Conservation (phyloP, 1,140 invertebrate genomes). For the Drosophila lini region DNA sequence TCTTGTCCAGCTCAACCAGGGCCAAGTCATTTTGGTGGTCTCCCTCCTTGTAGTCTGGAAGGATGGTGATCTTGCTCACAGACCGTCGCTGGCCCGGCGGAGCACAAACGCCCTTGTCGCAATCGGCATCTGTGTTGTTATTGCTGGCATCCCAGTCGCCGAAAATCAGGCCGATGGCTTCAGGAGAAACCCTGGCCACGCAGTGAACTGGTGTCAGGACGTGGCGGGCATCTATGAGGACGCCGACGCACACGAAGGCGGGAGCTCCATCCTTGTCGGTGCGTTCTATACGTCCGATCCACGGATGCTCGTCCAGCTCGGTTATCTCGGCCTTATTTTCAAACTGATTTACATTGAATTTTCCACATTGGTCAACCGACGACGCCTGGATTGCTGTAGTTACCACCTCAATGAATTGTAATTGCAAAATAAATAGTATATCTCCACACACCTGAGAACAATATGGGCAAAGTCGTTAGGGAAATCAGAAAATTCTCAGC, state of each 20-base stretch:
- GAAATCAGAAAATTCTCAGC: neutral
- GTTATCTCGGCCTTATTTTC: neutral
- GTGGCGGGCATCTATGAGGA: no score
- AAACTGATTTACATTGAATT: neutral
- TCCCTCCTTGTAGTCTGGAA: no score
- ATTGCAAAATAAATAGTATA: neutral
- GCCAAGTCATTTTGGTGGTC: constrained; percentile 10
- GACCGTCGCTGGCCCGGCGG: neutral
- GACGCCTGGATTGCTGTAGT: neutral
- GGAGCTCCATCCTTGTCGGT: neutral
- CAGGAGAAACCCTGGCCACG: no score
- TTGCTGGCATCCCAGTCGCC: no score
- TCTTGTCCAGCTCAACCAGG: constrained; percentile 5
- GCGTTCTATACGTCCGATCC: constrained; percentile 5
- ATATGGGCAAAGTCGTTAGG: neutral
- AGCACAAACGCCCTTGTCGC: neutral
- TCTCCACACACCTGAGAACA: neutral
- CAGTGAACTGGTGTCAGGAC: no score
- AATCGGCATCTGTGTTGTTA: no score
- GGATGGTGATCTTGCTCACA: neutral
- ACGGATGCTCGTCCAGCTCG: constrained; percentile 5
- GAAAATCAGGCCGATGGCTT: no score
- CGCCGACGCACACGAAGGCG: neutral
- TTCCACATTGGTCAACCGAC: neutral
- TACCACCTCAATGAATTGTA: neutral